Conservation (phyloP, 1,140 invertebrate species). For the Tetragonula clypearis region DNA sequence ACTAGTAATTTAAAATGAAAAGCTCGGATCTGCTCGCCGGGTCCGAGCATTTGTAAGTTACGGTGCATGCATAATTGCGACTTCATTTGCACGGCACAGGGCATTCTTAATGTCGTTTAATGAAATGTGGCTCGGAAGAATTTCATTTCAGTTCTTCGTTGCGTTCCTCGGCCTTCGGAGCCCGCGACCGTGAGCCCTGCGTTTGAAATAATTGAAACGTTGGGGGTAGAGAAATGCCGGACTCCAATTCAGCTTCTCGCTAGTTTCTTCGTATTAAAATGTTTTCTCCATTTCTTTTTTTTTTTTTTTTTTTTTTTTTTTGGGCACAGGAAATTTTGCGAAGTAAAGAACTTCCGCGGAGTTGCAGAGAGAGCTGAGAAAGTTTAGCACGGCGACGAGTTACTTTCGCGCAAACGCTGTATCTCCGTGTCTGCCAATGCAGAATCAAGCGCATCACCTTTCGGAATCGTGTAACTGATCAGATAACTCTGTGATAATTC, state of each 20-base stretch:
- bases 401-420: neutral
- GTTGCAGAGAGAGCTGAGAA: neutral
- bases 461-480: too few species aligned
- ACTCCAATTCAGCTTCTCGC: neutral
- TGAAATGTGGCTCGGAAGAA: conserved; percentile 48
- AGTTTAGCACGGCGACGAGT: neutral
- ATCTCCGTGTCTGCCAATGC: too few species aligned
- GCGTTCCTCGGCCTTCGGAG: conserved; percentile 13
- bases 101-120: conserved; percentile 49
- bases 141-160: conserved; percentile 32
- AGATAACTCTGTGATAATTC: too few species aligned
- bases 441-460: too few species aligned
- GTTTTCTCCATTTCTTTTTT: neutral
- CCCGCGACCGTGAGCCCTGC: neutral
- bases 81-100: conserved; percentile 31
- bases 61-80: conserved; percentile 46
- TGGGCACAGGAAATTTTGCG: too few species aligned
- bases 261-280: neutral
- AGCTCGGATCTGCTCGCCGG: too few species aligned
- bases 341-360: too few species aligned
- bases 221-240: neutral
- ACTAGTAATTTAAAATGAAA: conserved; percentile 19
- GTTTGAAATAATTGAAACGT: conserved; percentile 37
- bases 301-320: too few species aligned
- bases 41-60: conserved; percentile 21